Evolutionary conservation across 1,140 invertebrate genomes (phyloP), one percentile per base, ranked within the genome.

Genomic region (Leucophenga varia): DNA sequence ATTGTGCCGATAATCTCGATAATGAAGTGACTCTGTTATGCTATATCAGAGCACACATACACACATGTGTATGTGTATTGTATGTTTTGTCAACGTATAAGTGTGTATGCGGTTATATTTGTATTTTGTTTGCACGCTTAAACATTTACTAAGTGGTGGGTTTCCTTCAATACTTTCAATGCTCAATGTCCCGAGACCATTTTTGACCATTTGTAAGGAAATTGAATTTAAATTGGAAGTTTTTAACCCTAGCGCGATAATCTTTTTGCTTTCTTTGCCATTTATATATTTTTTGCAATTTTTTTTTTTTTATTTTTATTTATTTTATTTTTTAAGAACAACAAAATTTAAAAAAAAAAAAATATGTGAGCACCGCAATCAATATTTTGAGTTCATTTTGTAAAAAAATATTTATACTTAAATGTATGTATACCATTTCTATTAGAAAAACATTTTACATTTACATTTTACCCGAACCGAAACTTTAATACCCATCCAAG

Each of bases 171-270:
- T 6, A 25, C 55, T 46, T 52, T 54, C 16, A 34, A 34, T 34
- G 12, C 32, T 34, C 16, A n/a, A 10, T 34, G 35, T 19, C 18
- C 8, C 38, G 54, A 59, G 63, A 59, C 64, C n/a, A n/a, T n/a
- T 63, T 67, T 67, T 67, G 63, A 67, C 63, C 63, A 67, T 67
- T 67, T 67, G 59, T 59, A 67, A 64, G 63, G 63, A 67, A 67
- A 67, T 67, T 63, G 63, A 67, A 67, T 67, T 67, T 67, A 67
- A 67, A 67, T 67, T 67, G 63, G 54, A 68, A 52, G 59, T 63
- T 67, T 67, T 67, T 67, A 67, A 67, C 63, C 63, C 63, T 59
- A 54, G 49, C 54, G 59, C 63, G 59, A 67, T 67, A 67, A 67
- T 67, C 64, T 59, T 51, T 57, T 52, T 18, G 13, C 6, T n/a